Evolutionary conservation across 2,797 vertebrate genomes (phyloP), one percentile per base, ranked within the genome.

Genomic region (Chanos chanos): DNA sequence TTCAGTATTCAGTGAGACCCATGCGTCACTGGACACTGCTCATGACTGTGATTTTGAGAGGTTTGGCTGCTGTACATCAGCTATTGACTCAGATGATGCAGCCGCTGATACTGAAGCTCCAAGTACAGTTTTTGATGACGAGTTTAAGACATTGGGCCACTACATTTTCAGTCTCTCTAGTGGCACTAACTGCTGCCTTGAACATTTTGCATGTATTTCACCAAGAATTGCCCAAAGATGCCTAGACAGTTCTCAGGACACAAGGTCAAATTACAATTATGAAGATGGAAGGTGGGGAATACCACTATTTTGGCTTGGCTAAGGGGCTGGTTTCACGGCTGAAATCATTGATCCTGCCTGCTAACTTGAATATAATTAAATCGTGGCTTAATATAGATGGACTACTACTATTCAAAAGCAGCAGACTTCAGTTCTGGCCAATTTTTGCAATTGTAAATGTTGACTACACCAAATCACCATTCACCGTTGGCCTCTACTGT

Each of bases 401-500:
- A 4, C 34, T 64, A 2, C 62, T 52, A 13, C 34, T 50, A 5
- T 64, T 64, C 36, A 64, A 47, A 47, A 56, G 61, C 1, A 43
- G 12, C 7, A 63, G 12, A 16, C 4, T 36, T 48, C 31, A 28
- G 10, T 54, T 49, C 13, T 57, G 45, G 63, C 18, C 27, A 13
- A 57, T 57, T 5, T 44, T 48, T 5, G 57, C 45, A 2, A 49
- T 34, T 18, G 33, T 51, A 1, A 37, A 36, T 21, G 4, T 18
- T 5, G 45, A 66, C 27, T 33, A 34, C 6, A 58, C n/a, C 6
- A 59, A n/a, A 2, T 34, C 45, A 7, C 54, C 36, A n/a, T 66
- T 66, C 15, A 8, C 59, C 43, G 47, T 66, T 22, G 63, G 54
- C 24, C 34, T 66, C 4, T 53, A 37, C 30, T 66, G 39, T 52